A percentile compares a stretch with the other conserved stretches of the same genome.
These are phyloP conservation scores for Dryomyza anilis DNA, from an alignment of 2,888 invertebrate genomes.

Conservation along the genomic window DNA sequence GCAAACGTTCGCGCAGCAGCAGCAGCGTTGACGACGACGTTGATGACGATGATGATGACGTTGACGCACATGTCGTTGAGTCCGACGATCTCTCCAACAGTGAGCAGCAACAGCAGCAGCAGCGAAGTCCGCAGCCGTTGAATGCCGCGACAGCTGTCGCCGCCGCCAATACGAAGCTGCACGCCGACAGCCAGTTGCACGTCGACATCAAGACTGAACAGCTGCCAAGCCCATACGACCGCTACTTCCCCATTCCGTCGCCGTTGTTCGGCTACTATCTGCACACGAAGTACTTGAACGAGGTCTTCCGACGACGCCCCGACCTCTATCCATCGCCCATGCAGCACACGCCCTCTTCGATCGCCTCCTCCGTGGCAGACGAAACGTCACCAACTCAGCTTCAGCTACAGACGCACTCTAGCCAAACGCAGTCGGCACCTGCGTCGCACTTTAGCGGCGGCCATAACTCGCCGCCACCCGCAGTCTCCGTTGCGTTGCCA, in stretches of 20 bases:
- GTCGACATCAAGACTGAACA: slow-evolving; percentile 61
- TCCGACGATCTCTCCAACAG: slow-evolving; percentile 47
- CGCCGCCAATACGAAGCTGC: slow-evolving; percentile 34
- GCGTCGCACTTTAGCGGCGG: neutral
- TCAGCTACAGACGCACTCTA: slow-evolving; percentile 22
- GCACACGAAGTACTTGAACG: slow-evolving; percentile 69
- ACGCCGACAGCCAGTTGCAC: slow-evolving; percentile 46
- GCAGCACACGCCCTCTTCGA: slow-evolving; percentile 57
- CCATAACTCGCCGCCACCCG: slow-evolving; percentile 37
- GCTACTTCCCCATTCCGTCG: slow-evolving; percentile 60
- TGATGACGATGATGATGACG: slow-evolving; percentile 13
- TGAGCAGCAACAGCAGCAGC: too few species aligned
- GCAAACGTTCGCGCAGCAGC: slow-evolving; percentile 45
- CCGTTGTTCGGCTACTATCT: slow-evolving; percentile 67
- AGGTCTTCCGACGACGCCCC: slow-evolving; percentile 66
- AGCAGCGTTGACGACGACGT: slow-evolving; percentile 36
- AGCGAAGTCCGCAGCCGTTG: slow-evolving; percentile 29
- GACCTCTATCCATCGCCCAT: slow-evolving; percentile 65
- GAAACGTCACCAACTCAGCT: slow-evolving; percentile 48
- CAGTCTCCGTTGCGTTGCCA: slow-evolving; percentile 45
- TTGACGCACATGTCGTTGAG: slow-evolving; percentile 44
- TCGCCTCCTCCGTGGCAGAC: slow-evolving; percentile 52
- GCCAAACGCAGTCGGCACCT: slow-evolving; percentile 7
- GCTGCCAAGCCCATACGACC: slow-evolving; percentile 58
- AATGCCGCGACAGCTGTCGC: slow-evolving; percentile 25